phyloP scores from a whole-genome alignment of 1,140 invertebrate species.

The Cylas formicarius region DNA sequence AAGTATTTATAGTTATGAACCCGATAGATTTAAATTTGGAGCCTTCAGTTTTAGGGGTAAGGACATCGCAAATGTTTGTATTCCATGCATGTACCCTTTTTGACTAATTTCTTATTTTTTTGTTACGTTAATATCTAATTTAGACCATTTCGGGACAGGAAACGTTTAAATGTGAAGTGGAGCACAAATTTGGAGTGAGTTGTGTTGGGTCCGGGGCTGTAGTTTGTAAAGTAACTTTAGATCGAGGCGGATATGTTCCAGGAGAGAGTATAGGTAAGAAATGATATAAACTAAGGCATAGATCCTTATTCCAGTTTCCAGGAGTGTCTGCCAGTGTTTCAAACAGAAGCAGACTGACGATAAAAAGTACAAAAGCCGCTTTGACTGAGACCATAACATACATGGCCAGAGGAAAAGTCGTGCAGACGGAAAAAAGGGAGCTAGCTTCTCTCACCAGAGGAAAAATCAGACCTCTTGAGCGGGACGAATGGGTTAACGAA shows the following conservation, averaged over 20 bases:
- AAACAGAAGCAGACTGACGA: slow-evolving; percentile 74
- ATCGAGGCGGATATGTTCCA: slow-evolving; percentile 87
- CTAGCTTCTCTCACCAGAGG: slow-evolving; percentile 73
- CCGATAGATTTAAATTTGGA: slow-evolving; percentile 90
- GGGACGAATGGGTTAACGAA: slow-evolving; percentile 83
- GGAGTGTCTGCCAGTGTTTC: slow-evolving; percentile 68
- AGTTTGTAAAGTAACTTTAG: slow-evolving; percentile 74
- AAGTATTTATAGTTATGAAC: slow-evolving; percentile 95
- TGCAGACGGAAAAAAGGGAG: slow-evolving; percentile 81
- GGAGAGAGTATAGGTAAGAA: slow-evolving; percentile 74
- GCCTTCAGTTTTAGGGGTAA: slow-evolving; percentile 78
- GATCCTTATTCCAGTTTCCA: slow-evolving; percentile 14
- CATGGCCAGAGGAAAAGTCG: slow-evolving; percentile 74
- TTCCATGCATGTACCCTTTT: slow-evolving; percentile 10
- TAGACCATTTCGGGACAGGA: slow-evolving; percentile 56
- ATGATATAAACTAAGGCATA: background rate
- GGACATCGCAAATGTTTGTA: slow-evolving; percentile 33
- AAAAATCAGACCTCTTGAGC: slow-evolving; percentile 73
- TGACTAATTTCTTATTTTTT: slow-evolving; percentile 22
- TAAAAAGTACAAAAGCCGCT: slow-evolving; percentile 67
- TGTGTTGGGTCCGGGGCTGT: slow-evolving; percentile 79
- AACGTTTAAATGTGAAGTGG: slow-evolving; percentile 84
- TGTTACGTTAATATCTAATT: slow-evolving; percentile 24
- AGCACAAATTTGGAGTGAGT: slow-evolving; percentile 79
- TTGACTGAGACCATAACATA: slow-evolving; percentile 89